Conservation (phyloP, 2,888 invertebrate species). For the Pandemis heparana region DNA sequence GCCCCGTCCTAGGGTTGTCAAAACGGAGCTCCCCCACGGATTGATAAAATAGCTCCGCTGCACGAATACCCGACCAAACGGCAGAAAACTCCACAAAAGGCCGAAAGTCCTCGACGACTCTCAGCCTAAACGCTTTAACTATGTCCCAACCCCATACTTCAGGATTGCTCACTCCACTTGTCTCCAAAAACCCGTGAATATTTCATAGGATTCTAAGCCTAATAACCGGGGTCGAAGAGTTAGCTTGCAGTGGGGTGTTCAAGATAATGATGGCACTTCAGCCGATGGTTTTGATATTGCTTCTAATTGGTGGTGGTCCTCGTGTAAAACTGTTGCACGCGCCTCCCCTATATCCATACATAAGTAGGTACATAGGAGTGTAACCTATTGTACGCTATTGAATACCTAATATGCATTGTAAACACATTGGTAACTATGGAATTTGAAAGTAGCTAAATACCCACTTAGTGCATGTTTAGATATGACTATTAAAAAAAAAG, state of each 20-base stretch:
- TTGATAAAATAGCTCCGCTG: slow-evolving; percentile 80
- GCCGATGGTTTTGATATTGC: slow-evolving; percentile 80
- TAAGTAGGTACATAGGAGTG: slow-evolving; percentile 19
- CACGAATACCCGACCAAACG: slow-evolving; percentile 75
- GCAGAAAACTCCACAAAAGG: slow-evolving; percentile 82
- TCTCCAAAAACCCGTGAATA: slow-evolving; percentile 82
- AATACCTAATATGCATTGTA: slow-evolving; percentile 13
- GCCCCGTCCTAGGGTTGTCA: slow-evolving; percentile 66
- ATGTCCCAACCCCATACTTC: slow-evolving; percentile 81
- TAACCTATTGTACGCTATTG: slow-evolving; percentile 26
- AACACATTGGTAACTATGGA: background rate
- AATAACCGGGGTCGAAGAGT: slow-evolving; percentile 64
- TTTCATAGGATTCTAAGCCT: slow-evolving; percentile 72
- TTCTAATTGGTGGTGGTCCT: slow-evolving; percentile 82
- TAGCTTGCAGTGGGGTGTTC: slow-evolving; percentile 61
- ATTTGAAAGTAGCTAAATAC: background rate
- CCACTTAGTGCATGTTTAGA: too few species aligned
- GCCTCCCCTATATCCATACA: slow-evolving; percentile 70
- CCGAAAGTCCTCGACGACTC: slow-evolving; percentile 75
- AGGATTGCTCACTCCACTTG: slow-evolving; percentile 85
- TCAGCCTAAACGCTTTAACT: slow-evolving; percentile 85
- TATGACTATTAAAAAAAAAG: too few species aligned
- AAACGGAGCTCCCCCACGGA: slow-evolving; percentile 74
- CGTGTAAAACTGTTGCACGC: slow-evolving; percentile 83
- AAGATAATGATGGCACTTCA: slow-evolving; percentile 85